Conservation (phyloP, 2,888 invertebrate species). For the Andrena hattorfiana region DNA sequence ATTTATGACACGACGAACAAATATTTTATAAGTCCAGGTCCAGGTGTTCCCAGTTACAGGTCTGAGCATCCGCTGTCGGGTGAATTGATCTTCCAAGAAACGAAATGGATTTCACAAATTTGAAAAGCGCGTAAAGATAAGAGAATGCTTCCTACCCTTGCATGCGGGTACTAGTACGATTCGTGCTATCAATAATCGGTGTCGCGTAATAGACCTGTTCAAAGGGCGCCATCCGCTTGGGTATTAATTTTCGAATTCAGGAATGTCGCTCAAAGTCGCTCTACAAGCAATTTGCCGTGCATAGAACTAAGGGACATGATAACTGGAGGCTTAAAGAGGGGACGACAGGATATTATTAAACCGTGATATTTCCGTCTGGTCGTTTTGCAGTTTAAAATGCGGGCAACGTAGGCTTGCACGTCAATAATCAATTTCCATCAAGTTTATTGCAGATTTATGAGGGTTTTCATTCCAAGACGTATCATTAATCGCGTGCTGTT, state of each 20-base stretch:
- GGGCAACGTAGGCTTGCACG: neutral
- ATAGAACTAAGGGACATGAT: neutral
- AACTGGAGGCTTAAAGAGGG: neutral
- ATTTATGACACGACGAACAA: too few species aligned
- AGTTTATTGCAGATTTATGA: neutral
- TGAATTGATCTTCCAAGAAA: neutral
- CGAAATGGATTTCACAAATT: neutral
- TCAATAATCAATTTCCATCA: constrained; percentile 27
- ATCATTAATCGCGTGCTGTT: constrained; percentile 13
- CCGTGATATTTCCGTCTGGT: neutral
- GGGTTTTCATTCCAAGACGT: constrained; percentile 9
- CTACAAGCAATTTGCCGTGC: neutral
- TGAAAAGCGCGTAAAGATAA: neutral
- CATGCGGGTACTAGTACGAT: constrained; percentile 13
- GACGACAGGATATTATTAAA: constrained; percentile 23
- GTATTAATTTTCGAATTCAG: neutral
- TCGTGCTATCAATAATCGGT: neutral
- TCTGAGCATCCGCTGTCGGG: neutral
- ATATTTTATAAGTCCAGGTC: neutral
- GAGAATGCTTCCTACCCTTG: neutral
- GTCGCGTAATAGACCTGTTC: neutral
- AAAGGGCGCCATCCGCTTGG: neutral
- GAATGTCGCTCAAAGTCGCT: neutral
- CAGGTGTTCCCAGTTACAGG: neutral
- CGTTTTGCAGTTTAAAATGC: constrained; percentile 4